These are phyloP conservation scores for Zootoca vivipara DNA, from an alignment of 2,113 vertebrate genomes.

Conservation along the genomic window DNA sequence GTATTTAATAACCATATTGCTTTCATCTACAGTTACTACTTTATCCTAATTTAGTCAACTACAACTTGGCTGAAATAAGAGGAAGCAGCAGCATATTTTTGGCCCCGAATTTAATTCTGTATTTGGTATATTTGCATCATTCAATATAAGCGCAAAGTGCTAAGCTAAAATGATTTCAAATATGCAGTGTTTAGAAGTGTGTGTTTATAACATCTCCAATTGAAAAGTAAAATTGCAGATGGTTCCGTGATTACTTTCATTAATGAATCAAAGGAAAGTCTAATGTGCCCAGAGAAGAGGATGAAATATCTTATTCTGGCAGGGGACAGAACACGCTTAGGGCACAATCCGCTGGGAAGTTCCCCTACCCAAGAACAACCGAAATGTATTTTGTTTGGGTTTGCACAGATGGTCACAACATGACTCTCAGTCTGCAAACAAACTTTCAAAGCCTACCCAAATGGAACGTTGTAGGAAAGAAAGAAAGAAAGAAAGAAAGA, in stretches of 20 bases:
- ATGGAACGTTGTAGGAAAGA: conserved; percentile 22
- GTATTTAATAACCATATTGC: too few relatives aligned
- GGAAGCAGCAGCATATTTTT: too few relatives aligned
- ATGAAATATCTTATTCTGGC: too few relatives aligned
- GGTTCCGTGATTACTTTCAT: too few relatives aligned
- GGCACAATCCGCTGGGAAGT: not conserved
- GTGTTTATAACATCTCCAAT: not conserved
- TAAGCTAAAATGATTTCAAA: too few relatives aligned
- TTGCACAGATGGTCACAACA: conserved; percentile 19
- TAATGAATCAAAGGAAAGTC: too few relatives aligned
- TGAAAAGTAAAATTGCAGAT: not conserved
- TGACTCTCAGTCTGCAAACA: conserved; percentile 39
- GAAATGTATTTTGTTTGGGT: not conserved
- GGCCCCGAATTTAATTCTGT: not conserved
- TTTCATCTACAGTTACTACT: not conserved
- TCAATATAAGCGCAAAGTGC: not conserved
- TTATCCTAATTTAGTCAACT: not conserved
- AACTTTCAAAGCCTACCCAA: conserved; percentile 51
- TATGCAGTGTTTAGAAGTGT: too few relatives aligned
- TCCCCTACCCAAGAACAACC: not conserved
- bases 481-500: conserved; percentile 51
- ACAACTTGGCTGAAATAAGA: too few relatives aligned
- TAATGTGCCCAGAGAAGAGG: too few relatives aligned
- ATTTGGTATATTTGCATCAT: not conserved
- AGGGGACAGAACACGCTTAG: too few relatives aligned